These are phyloP conservation scores for Onychomys leucogaster DNA, from an alignment of 2,797 vertebrate species.

Conservation along the genomic window DNA sequence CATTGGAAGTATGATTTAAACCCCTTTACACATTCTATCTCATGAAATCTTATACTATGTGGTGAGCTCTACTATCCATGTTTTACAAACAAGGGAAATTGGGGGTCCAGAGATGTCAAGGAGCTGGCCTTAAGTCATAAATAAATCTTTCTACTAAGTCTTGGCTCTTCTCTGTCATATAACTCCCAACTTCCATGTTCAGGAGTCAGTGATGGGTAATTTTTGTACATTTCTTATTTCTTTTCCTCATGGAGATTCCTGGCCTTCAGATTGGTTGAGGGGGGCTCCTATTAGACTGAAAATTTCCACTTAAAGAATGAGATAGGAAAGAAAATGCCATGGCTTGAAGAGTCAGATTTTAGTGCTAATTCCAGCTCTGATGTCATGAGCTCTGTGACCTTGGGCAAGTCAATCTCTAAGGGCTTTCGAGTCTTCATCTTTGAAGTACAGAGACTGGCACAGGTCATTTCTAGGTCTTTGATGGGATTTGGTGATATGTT, in stretches of 20 bases:
- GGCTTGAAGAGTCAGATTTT: not conserved
- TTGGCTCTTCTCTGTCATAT: not conserved
- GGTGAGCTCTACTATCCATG: not conserved
- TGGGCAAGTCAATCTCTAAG: conserved; percentile 6
- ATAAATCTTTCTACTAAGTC: not conserved
- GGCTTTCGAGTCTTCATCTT: not conserved
- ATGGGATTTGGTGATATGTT: conserved; percentile 48
- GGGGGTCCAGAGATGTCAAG: not conserved
- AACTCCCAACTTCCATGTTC: not conserved
- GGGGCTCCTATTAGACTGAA: not conserved
- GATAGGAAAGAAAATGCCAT: not conserved
- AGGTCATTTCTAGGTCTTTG: not conserved
- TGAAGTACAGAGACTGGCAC: not conserved
- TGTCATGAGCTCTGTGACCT: conserved; percentile 14
- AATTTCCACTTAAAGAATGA: conserved; percentile 1
- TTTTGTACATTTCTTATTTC: not conserved
- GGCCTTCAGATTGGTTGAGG: not conserved
- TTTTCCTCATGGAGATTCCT: not conserved
- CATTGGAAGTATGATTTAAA: not conserved
- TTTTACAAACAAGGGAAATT: conserved; percentile 25
- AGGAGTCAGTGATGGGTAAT: not conserved
- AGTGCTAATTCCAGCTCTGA: not conserved
- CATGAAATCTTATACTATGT: not conserved
- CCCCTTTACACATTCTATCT: not conserved
- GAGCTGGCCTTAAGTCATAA: not conserved